Evolutionary conservation across 2,888 invertebrate genomes (phyloP), one percentile per base, ranked within the genome.

Genomic region (Polydrusus cervinus): DNA sequence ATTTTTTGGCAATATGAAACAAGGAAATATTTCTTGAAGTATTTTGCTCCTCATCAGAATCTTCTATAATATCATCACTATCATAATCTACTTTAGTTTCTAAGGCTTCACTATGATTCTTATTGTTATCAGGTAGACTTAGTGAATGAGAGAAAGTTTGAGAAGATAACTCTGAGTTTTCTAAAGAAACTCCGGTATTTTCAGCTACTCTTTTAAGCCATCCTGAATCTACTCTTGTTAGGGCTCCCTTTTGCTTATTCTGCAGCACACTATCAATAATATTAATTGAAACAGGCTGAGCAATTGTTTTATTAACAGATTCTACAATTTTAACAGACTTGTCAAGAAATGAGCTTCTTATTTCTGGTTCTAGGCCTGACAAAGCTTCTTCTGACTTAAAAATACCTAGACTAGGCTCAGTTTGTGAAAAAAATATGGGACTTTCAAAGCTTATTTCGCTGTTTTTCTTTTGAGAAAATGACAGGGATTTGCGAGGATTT

Each of bases 401-500:
- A 18, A 74, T 69, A 2, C 38, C 68, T 71, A 79, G 77, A 20
- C 38, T 38, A 16, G 79, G 61, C 34, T 68, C 47, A 14, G 81
- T 80, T 64, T 83, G 82, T 64, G 82, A 80, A 40, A 77, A 76
- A 62, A 76, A 73, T 34, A 71, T 45, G 14, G 71, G 71, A 34
- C 47, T 73, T 61, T 78, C 80, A 30, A 79, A 78, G 71, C 69
- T 81, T n/a, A 72, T 72, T 55, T 82, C 83, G 51, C 82, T 84
- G 34, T 86, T 86, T 43, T 71, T 81, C 70, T 78, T 81, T 43
- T 81, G 81, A 0, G 83, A 79, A 61, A 87, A 81, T 20, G 90
- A 89, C 6, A 90, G 80, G 0, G 91, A 90, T 85, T 95, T 95
- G 81, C 94, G 89, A 0, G 95, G 95, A 87, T 95, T 95, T 81